These are phyloP conservation scores for Eulemur rufifrons DNA, from an alignment of 2,113 vertebrate genomes.

Conservation along the genomic window DNA sequence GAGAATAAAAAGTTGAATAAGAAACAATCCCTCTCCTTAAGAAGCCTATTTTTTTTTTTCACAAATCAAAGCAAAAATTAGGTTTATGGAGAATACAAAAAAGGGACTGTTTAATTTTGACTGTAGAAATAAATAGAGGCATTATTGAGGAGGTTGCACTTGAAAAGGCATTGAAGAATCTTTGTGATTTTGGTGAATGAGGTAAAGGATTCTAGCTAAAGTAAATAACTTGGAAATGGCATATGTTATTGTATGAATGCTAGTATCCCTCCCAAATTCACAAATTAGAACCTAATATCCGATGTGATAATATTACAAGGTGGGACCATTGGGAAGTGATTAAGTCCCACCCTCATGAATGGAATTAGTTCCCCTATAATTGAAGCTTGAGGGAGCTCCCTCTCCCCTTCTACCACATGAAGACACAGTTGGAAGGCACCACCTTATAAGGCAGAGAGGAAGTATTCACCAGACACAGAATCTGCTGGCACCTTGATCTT, in stretches of 20 bases:
- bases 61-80: not conserved
- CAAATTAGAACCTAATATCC: not conserved
- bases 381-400: fast-evolving
- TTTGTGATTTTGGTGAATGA: not conserved
- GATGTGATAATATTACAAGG: not conserved
- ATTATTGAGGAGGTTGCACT: not conserved
- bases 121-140: not conserved
- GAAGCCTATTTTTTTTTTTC: not conserved
- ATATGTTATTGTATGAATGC: not conserved
- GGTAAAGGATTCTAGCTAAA: not conserved
- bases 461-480: not conserved
- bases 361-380: too few relatives aligned
- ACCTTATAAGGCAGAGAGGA: not conserved
- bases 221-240: not conserved
- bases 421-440: not conserved
- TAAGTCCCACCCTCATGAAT: not conserved
- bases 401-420: not conserved
- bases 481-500: not conserved
- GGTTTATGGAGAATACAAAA: not conserved
- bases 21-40: not conserved
- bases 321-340: not conserved
- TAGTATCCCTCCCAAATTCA: too few relatives aligned
- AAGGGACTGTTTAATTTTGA: not conserved
- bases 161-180: not conserved
- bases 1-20: not conserved